Base-by-base conservation (phyloP, 2,797 vertebrate species). In the Spinibarbus caldwelli region DNA sequence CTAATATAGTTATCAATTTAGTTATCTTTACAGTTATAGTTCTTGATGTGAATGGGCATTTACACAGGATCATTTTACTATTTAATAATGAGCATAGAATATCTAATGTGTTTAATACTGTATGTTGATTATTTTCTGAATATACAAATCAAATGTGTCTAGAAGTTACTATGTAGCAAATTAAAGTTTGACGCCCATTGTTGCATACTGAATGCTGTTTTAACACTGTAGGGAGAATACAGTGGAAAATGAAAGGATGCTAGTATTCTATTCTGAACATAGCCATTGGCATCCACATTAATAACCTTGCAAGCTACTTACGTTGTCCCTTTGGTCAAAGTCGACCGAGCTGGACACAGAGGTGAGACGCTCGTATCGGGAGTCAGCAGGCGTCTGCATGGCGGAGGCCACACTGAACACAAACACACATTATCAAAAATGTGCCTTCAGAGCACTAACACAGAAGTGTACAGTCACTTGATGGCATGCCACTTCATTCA, bases 341-440 rank as follows among this genome's bases (percentile, higher is more conserved):
- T 99, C 98, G 62, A 99, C 96, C 1, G 98, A 99, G 93, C 98
- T 99, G 91, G 97, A 99, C 86, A 99, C 97, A 0, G 98, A 99
- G 34, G 97, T 98, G 89, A 99, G 96, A 21, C 98, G 97, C 86
- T 99, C 97, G 0, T 99, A 99, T 85, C 97, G 97, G 90, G 89
- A 71, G 85, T 99, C 97, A 0, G 88, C 87, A 0, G 96, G 94
- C 86, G 93, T 95, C 66, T 98, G 97, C 92, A 97, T 91, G 78
- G 96, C 95, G 5, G 97, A 98, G 34, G 95, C 96, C 93, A 97
- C 95, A 2, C 98, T 99, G 91, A 77, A 75, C 66, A 88, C 62
- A 91, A 83, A 91, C 45, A 80, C 81, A 88, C 36, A 73, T 41
- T 4, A 78, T 78, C 29, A 71, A 85, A 83, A 49, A 84, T 41